Evolutionary conservation across 2,888 invertebrate genomes (phyloP).

Genomic region (Tetanocera ferruginea): DNA sequence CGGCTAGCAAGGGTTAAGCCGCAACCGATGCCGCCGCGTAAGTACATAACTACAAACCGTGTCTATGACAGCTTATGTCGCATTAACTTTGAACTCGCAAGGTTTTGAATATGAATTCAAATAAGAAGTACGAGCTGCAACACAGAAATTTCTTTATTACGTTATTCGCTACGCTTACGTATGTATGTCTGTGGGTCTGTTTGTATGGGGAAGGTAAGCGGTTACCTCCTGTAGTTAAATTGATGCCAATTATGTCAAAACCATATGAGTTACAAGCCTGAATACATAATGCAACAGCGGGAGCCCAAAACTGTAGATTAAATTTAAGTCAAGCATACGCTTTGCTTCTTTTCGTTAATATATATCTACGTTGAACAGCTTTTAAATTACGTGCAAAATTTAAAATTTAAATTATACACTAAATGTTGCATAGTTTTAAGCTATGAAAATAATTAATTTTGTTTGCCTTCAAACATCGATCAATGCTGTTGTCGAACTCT

Average conservation of each 20-base stretch:
- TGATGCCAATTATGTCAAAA: constrained; percentile 42
- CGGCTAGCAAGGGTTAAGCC: neutral
- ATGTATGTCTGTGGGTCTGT: neutral
- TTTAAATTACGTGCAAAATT: neutral
- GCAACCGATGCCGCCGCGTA: neutral
- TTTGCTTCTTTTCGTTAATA: too few species aligned
- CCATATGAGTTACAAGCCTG: constrained; percentile 10
- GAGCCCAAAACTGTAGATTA: neutral
- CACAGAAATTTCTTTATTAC: neutral
- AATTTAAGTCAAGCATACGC: neutral
- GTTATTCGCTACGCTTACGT: neutral
- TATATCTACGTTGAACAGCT: too few species aligned
- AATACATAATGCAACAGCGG: constrained; percentile 1
- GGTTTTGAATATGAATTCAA: neutral
- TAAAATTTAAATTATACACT: neutral
- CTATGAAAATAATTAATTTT: neutral
- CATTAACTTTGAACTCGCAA: constrained; percentile 25
- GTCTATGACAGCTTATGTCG: constrained; percentile 33
- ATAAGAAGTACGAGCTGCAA: neutral
- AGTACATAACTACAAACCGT: neutral
- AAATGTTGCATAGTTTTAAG: neutral
- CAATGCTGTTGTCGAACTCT: neutral
- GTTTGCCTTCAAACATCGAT: neutral
- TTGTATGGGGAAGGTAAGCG: neutral
- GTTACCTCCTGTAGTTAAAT: constrained; percentile 32